These are phyloP conservation scores for Coecobrya sp. DNA, from an alignment of 2,888 invertebrate species.

Conservation along the genomic window DNA sequence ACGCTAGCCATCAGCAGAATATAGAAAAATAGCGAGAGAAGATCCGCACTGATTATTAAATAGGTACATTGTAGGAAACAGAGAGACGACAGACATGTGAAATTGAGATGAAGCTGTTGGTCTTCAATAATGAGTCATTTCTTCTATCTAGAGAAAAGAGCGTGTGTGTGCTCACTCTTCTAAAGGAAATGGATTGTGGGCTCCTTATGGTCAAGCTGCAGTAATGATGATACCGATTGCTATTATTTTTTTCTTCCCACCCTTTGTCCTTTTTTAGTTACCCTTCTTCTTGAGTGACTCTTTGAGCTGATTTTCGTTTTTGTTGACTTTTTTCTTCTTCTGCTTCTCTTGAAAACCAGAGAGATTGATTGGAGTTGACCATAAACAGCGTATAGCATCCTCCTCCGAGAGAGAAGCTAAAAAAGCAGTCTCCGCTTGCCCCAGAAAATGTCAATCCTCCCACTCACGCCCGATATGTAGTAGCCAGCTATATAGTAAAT, in stretches of 20 bases:
- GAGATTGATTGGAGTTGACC: slow-evolving; percentile 50
- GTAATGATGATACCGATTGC: slow-evolving; percentile 34
- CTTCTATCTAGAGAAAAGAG: not conserved
- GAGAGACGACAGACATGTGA: not conserved
- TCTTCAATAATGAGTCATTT: slow-evolving; percentile 11
- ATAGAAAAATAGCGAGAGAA: not conserved
- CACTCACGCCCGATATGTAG: not conserved
- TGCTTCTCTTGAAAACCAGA: not conserved
- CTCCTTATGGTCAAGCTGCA: slow-evolving; percentile 12
- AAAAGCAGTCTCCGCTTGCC: not conserved
- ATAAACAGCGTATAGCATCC: slow-evolving; percentile 31
- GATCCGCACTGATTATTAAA: too few species aligned
- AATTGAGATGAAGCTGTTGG: not conserved
- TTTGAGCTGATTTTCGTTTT: slow-evolving; percentile 23
- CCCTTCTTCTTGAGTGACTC: slow-evolving; percentile 1
- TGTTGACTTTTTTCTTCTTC: slow-evolving; percentile 23
- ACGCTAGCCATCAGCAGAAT: not conserved
- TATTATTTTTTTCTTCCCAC: slow-evolving; percentile 37
- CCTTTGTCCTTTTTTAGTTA: slow-evolving; percentile 51
- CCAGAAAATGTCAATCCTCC: not conserved
- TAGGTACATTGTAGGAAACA: too few species aligned
- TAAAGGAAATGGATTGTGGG: slow-evolving; percentile 36
- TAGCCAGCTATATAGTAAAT: not conserved
- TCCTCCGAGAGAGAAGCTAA: not conserved
- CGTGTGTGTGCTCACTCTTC: not conserved